Base-by-base conservation (phyloP, 2,888 invertebrate species). In the Craniophora ligustri region DNA sequence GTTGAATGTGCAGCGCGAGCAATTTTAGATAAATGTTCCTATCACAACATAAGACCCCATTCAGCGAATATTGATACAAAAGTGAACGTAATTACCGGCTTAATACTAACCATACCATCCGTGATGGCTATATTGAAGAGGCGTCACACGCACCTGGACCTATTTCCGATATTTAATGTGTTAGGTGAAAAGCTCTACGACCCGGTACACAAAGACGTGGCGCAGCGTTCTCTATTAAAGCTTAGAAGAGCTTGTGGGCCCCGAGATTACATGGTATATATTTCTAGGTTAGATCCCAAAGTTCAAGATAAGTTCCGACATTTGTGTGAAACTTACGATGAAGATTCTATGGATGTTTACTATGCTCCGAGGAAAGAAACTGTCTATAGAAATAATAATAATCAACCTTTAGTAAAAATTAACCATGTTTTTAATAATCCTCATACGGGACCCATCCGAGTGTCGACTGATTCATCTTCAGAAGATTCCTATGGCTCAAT, bases 181-280 rank as follows among this genome's bases (percentile, higher is more conserved):
- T 79, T 95, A 32, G 93, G 94, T 6, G 92, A 93, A 28, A 95
- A 95, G 76, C 89, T 94, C 81, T 94, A 89, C 56, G 92, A 92
- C 63, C 80, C 84, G 2, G 68, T 91, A 67, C 87, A 95, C 69
- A 96, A 95, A 85, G 97, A 97, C 82, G 95, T 96, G 8, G 95
- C 96, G 0, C 85, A 97, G 3, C 94, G 96, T 70, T 95, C 97
- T 1, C 85, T 97, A 51, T 88, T 95, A 39, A 96, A 96, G 84
- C 94, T 97, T 44, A 94, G 96, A 41, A 95, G 96, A 60, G 89
- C 95, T 5, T 93, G 97, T 53, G 97, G 97, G 0, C 88, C 93
- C 2, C 90, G 94, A 6, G 95, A 95, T 53, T 97, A 97, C 76
- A 94, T 95, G 73, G 88, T 91, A 32, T 94, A 94, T 65, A 82